Conservation (phyloP, 2,113 vertebrate genomes). For the Phainopepla nitens region DNA sequence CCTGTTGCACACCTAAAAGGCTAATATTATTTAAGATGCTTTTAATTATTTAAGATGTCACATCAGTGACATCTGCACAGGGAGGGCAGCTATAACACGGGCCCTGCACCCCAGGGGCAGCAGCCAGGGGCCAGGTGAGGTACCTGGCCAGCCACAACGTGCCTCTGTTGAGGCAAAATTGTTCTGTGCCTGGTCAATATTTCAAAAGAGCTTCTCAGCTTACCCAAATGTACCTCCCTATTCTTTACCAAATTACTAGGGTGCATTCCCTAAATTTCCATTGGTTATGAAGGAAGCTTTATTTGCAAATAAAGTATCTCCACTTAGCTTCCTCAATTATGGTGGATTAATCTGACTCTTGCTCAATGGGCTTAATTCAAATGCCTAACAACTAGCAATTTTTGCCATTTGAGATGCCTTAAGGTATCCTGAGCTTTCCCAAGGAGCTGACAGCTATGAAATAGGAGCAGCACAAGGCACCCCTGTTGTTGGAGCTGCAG, state of each 20-base stretch:
- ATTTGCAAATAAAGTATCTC: background rate
- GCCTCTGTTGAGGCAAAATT: background rate
- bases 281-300: background rate
- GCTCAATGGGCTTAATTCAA: background rate
- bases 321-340: background rate
- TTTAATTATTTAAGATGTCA: background rate
- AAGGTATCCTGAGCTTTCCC: background rate
- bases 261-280: background rate
- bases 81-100: background rate
- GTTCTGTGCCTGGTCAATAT: rapidly evolving
- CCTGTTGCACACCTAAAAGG: background rate
- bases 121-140: background rate
- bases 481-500: background rate
- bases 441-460: background rate
- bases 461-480: background rate
- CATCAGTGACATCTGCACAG: background rate
- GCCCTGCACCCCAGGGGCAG: background rate
- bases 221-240: background rate
- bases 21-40: background rate
- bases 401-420: background rate
- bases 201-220: background rate
- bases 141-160: rapidly evolving
- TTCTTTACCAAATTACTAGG: background rate
- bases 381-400: background rate
- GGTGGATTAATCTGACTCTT: background rate